Evolutionary conservation across 1,140 invertebrate genomes (phyloP).

Genomic region (Platyura marginata): DNA sequence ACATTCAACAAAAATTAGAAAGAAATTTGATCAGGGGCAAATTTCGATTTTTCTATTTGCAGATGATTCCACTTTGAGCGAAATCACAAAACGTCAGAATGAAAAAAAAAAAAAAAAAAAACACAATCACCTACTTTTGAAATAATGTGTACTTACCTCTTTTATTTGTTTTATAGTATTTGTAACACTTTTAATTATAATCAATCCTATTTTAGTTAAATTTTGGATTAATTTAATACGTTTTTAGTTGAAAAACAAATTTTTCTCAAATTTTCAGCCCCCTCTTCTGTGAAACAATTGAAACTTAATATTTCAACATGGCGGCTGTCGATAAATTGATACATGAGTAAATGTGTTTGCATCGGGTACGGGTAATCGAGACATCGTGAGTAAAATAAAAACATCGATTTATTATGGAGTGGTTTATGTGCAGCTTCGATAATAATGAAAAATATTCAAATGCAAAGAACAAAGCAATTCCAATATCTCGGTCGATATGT

Average conservation of each 20-base stretch:
- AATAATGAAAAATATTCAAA: too few species aligned
- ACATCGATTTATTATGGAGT: too few species aligned
- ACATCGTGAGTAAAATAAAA: too few species aligned
- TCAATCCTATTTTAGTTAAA: not conserved
- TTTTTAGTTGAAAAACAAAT: not conserved
- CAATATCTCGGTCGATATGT: too few species aligned
- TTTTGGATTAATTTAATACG: not conserved
- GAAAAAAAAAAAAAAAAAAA: not conserved
- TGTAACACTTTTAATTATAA: not conserved
- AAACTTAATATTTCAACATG: too few species aligned
- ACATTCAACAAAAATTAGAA: not conserved
- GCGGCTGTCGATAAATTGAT: too few species aligned
- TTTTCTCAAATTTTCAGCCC: not conserved
- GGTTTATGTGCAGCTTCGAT: too few species aligned
- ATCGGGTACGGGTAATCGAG: too few species aligned
- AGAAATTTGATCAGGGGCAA: not conserved
- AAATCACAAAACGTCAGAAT: too few species aligned
- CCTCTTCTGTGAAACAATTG: not conserved
- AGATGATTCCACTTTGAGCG: not conserved
- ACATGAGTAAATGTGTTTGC: too few species aligned
- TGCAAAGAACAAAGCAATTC: too few species aligned
- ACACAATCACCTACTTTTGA: not conserved
- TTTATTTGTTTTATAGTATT: not conserved
- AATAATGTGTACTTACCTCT: not conserved
- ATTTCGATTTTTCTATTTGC: not conserved